Conservation (phyloP, 2,888 invertebrate species). For the Scaptodrosophila latifasciaeformis region DNA sequence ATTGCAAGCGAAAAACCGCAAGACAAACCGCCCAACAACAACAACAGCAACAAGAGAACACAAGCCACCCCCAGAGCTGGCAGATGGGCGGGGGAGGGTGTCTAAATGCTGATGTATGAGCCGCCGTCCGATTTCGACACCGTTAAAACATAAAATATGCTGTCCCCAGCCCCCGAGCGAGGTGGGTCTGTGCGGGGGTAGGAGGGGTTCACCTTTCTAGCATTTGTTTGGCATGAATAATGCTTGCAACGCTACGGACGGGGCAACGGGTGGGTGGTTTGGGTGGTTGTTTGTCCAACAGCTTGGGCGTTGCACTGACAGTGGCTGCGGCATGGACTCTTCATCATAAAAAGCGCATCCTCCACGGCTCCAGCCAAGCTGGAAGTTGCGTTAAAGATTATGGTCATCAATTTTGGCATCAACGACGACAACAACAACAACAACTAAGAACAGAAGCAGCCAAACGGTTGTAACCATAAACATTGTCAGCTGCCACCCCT, state of each 20-base stretch:
- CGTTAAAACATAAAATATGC: slow-evolving; percentile 72
- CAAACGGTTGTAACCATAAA: slow-evolving; percentile 61
- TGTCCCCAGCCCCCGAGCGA: slow-evolving; percentile 39
- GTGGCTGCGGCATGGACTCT: slow-evolving; percentile 44
- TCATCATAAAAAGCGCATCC: slow-evolving; percentile 67
- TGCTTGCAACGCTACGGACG: slow-evolving; percentile 53
- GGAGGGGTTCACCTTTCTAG: slow-evolving; percentile 5
- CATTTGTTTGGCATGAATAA: slow-evolving; percentile 47
- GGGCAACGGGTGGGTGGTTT: slow-evolving; percentile 26
- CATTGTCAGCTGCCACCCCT: slow-evolving; percentile 52
- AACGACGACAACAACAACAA: slow-evolving; percentile 39
- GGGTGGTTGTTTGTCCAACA: slow-evolving; percentile 41
- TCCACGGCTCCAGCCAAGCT: slow-evolving; percentile 40
- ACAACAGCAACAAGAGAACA: not conserved
- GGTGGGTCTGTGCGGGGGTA: no score
- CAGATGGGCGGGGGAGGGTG: slow-evolving; percentile 21
- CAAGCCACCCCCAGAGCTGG: not conserved
- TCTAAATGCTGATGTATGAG: slow-evolving; percentile 67
- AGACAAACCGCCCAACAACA: slow-evolving; percentile 43
- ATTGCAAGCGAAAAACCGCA: slow-evolving; percentile 63
- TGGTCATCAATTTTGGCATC: slow-evolving; percentile 72
- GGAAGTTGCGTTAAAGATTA: slow-evolving; percentile 58
- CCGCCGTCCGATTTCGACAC: slow-evolving; percentile 61
- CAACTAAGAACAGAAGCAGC: slow-evolving; percentile 25
- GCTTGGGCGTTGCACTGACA: slow-evolving; percentile 18